These are phyloP conservation scores for Gerris buenoi DNA, from an alignment of 1,140 invertebrate species.

Conservation along the genomic window DNA sequence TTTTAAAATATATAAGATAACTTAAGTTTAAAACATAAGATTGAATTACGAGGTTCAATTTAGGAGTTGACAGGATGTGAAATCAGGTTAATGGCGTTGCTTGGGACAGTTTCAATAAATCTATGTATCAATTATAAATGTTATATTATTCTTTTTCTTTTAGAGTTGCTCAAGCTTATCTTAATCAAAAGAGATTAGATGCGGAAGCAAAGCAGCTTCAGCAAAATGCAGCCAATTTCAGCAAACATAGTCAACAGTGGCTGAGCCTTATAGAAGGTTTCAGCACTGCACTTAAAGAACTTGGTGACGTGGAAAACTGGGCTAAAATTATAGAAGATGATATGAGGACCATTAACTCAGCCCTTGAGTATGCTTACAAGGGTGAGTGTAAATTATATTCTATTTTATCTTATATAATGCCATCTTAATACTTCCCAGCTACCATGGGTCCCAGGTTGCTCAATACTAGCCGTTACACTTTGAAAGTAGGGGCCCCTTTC, in stretches of 20 bases:
- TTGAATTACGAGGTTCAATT: too few relatives aligned
- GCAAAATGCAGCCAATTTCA: constrained; percentile 81
- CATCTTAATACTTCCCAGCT: too few relatives aligned
- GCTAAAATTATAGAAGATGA: constrained; percentile 91
- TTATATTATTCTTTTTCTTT: constrained; percentile 17
- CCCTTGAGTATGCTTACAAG: constrained; percentile 90
- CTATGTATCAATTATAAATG: neutral
- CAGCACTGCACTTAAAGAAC: constrained; percentile 89
- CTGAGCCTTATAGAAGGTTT: constrained; percentile 85
- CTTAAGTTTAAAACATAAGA: too few relatives aligned
- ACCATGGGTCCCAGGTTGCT: too few relatives aligned
- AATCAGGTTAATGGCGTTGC: too few relatives aligned
- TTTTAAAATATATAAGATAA: too few relatives aligned
- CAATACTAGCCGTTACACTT: too few relatives aligned
- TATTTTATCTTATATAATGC: too few relatives aligned
- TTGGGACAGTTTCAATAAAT: too few relatives aligned
- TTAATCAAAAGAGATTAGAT: constrained; percentile 94
- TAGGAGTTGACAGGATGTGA: too few relatives aligned
- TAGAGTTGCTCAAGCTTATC: constrained; percentile 88
- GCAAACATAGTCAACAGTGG: constrained; percentile 94
- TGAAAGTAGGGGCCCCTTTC: too few relatives aligned
- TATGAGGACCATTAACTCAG: constrained; percentile 81
- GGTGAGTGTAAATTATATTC: too few relatives aligned
- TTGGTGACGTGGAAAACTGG: constrained; percentile 98
- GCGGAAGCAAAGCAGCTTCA: constrained; percentile 94